Percentiles rank a stretch among this genome's conserved stretches.
These are phyloP conservation scores for Microtus ochrogaster DNA, from an alignment of 2,113 vertebrate genomes.

Conservation along the genomic window DNA sequence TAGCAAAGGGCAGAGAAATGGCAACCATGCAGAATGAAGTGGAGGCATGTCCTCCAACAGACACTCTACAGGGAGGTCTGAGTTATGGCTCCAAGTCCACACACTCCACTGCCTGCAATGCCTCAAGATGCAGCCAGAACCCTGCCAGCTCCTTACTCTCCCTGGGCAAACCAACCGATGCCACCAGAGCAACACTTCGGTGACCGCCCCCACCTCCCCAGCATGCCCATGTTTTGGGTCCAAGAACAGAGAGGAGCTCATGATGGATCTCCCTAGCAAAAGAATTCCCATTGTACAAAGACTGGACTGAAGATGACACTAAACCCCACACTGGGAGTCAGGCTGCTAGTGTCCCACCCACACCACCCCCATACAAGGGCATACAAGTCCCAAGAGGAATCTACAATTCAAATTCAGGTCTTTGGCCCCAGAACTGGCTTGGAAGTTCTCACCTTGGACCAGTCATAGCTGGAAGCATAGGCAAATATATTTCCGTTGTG, in stretches of 20 bases:
- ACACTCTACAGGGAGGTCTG: not conserved
- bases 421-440: not conserved
- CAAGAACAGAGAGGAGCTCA: not conserved
- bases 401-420: too few relatives aligned
- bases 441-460: constrained; percentile 94
- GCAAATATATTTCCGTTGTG: constrained; percentile 99
- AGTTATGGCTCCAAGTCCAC: not conserved
- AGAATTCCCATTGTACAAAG: not conserved
- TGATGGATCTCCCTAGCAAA: too few relatives aligned
- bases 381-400: not conserved
- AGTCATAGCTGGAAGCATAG: constrained; percentile 98
- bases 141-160: not conserved
- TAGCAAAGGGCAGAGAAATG: not conserved
- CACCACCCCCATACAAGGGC: not conserved
- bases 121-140: not conserved
- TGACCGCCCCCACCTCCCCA: too few relatives aligned
- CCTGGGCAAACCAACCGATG: not conserved
- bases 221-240: too few relatives aligned
- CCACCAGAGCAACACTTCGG: not conserved
- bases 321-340: not conserved
- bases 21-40: too few relatives aligned
- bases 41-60: not conserved
- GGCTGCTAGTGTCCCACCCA: not conserved
- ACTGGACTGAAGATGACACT: not conserved
- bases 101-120: not conserved